These are phyloP conservation scores for Haliclona indistincta DNA, from an alignment of 37 sponge, comb jelly and placozoan species.

Conservation along the genomic window DNA sequence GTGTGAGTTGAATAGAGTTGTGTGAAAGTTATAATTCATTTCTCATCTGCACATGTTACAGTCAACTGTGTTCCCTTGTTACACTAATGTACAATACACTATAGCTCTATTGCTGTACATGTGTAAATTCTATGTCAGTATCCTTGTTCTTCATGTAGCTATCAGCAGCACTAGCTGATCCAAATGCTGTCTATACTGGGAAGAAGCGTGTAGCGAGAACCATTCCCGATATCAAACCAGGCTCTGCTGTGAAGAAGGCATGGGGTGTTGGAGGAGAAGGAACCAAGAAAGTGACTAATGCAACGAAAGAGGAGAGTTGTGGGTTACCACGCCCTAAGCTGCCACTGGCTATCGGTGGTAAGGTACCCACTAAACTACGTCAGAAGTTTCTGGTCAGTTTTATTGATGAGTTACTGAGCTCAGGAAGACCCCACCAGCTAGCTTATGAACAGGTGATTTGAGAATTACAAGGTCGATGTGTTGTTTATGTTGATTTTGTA, in stretches of 20 bases:
- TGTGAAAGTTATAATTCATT: not conserved
- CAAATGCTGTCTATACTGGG: conserved; percentile 31
- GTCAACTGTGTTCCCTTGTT: not conserved
- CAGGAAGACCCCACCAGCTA: conserved; percentile 3
- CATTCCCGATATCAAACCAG: too few relatives aligned
- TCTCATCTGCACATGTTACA: not conserved
- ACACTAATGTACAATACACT: not conserved
- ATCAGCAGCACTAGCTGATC: not conserved
- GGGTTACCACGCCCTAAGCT: too few relatives aligned
- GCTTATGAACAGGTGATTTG: conserved; percentile 65
- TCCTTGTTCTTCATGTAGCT: not conserved
- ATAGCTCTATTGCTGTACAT: too few relatives aligned
- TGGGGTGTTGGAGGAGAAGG: too few relatives aligned
- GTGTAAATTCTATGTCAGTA: not conserved
- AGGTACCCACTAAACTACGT: conserved; percentile 73
- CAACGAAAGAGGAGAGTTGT: too few relatives aligned
- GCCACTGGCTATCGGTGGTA: too few relatives aligned
- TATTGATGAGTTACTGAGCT: conserved; percentile 78
- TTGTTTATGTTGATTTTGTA: too few relatives aligned
- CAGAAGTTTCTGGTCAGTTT: conserved; percentile 82
- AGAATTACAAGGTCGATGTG: too few relatives aligned
- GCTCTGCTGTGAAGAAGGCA: too few relatives aligned
- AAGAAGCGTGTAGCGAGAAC: conserved; percentile 35
- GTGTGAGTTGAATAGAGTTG: not conserved
- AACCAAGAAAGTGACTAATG: too few relatives aligned